Base-by-base conservation (phyloP, 1,140 invertebrate species). In the Caenorhabditis brenneri region DNA sequence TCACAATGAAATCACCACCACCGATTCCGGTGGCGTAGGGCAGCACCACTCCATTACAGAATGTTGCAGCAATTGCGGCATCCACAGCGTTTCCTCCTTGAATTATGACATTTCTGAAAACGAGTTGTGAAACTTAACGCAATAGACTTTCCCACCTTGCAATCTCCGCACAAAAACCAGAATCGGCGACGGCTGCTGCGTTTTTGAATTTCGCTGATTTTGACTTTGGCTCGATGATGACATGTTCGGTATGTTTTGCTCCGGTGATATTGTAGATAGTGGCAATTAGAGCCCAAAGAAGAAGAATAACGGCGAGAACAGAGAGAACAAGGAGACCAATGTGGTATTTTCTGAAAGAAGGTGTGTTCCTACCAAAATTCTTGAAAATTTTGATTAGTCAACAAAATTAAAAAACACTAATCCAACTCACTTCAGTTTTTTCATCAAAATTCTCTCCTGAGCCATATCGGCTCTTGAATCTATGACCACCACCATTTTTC, bases 21-120 rank as follows among this genome's bases (percentile, higher is more conserved):
- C 95, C 95, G 0, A 96, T 88, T 0, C 96, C 96, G 93, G 95
- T 94, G 89, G 94, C 95, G 86, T 96, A 94, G 86, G 94, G 92
- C 88, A 95, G 94, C 4, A 95, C 92, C 0, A 96, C 92, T n/a
- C 83, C 83, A 49, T 79, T 74, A 74, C 65, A 74, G 10, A 74
- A 74, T 27, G 65, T 74, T 0, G 65, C 65, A 6, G 36, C 36
- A 15, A 74, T 74, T 1, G 65, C 65, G 15, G 65, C 65, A 24
- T 74, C 65, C 16, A 74, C 65, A 19, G 65, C 65, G n/a, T 74
- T 74, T 46, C 65, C 65, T 0, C 65, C 65, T 46, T 74, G 65
- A 36, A 74, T 74, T 42, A 74, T 74, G 19, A 74, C n/a, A 24
- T 74, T 74, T 46, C 65, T 74, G n/a, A 27, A 55, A 27, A 6